Percentiles rank a stretch among this genome's conserved stretches.
Conservation (phyloP, 2,888 invertebrate species). For the Acleris holmiana region DNA sequence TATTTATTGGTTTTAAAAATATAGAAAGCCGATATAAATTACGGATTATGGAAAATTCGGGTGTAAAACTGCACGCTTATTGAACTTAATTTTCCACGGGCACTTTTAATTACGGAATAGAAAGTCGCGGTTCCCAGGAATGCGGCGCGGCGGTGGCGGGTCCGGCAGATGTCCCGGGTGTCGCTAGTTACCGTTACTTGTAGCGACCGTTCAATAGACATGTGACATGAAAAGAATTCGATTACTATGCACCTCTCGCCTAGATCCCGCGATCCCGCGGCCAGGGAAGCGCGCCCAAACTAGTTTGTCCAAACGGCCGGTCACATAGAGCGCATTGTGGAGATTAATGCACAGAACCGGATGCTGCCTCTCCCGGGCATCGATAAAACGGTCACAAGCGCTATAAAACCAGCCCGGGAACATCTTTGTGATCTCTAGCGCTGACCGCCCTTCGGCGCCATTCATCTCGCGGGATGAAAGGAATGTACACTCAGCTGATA, state of each 20-base stretch:
- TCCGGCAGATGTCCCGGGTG: conserved; percentile 29
- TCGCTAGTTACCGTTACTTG: conserved; percentile 55
- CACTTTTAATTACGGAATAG: conserved; percentile 25
- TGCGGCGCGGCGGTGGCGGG: conserved; percentile 11
- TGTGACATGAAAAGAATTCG: conserved; percentile 73
- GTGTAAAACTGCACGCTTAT: conserved; percentile 31
- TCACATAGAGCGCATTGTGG: conserved; percentile 73
- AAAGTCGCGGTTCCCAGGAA: conserved; percentile 31
- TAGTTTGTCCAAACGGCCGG: conserved; percentile 76
- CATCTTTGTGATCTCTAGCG: conserved; percentile 70
- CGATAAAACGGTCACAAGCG: conserved; percentile 75
- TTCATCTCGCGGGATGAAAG: conserved; percentile 76
- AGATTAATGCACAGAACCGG: conserved; percentile 80
- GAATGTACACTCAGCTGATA: conserved; percentile 76
- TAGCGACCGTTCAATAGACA: conserved; percentile 68
- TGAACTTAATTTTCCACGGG: conserved; percentile 34
- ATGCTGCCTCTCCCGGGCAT: conserved; percentile 75
- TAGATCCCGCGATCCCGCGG: conserved; percentile 39
- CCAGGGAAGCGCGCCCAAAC: conserved; percentile 73
- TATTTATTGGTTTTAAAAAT: conserved; percentile 59
- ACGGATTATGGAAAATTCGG: conserved; percentile 53
- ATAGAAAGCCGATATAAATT: conserved; percentile 66
- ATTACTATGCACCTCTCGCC: conserved; percentile 71
- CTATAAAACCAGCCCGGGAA: conserved; percentile 71
- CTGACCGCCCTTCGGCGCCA: conserved; percentile 65